Evolutionary conservation across 1,140 invertebrate genomes (phyloP), one percentile per base, ranked within the genome.

Genomic region (Brachionus sp.): DNA sequence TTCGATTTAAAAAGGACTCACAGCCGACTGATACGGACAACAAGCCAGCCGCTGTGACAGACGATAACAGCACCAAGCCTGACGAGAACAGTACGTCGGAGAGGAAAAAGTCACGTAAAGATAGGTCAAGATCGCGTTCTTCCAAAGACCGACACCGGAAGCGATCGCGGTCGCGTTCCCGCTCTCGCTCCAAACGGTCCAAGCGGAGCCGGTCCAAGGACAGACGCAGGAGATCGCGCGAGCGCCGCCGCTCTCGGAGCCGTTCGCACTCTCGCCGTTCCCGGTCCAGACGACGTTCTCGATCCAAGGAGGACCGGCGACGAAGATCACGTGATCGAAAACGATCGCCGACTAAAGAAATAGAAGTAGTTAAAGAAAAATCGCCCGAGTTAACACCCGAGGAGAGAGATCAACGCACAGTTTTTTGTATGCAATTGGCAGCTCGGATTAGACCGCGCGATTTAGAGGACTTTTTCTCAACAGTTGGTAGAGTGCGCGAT

Each of bases 391-490:
- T 99, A 25, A 95, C 96, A 50, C 95, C 97, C 5, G 98, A 99
- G 90, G 98, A 99, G 89, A 91, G 97, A 83, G 98, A 99, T 92
- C 93, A 96, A 0, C 91, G 98, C 12, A 99, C 98, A 25, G 95
- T 99, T 9, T 99, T 99, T 89, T 98, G 96, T 88, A 89, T 90
- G 90, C 88, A 90, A 87, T 85, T 91, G 68, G 95, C 96, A 83
- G 94, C 97, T 86, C 91, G 95, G 85, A 95, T 98, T 85, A 92
- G 97, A 83, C 94, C 95, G 9, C 92, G 96, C 83, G 97, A 99
- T 89, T 90, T 99, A 42, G 97, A 99, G 90, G 97, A 99, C 89
- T 99, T 99, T 88, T 99, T 99, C 88, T 97, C 95, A 3, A 94
- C 95, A 82, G 97, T 99, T 83, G 98, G 98, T 46, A 98, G 98